Base-by-base conservation (phyloP, 2,797 vertebrate species). In the Enteromius radiatus region DNA sequence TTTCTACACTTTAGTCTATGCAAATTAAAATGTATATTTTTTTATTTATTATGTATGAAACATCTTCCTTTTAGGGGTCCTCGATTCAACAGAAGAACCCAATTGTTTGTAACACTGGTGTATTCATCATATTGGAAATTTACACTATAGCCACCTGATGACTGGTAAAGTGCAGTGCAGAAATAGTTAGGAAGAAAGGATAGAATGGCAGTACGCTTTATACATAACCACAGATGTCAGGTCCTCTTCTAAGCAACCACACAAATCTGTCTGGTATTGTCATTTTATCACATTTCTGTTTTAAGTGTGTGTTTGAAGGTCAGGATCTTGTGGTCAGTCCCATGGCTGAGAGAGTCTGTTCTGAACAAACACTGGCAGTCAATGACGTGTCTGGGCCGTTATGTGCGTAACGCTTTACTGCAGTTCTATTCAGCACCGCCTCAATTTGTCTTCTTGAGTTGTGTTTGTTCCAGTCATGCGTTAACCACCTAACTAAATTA, bases 241-340 rank as follows among this genome's bases (percentile, higher is more conserved):
- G n/a, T 76, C n/a, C 14, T 76, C 73, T 59, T 76, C 73, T 36
- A 38, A 76, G 52, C 52, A 76, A 59, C 73, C 54, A 28, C 8
- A 28, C 54, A 76, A 28, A 76, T 59, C n/a, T 59, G 33, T 76
- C 33, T 76, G 73, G 52, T 76, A 59, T 59, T 76, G 74, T 76
- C 9, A 59, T 76, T 76, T 43, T 43, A 76, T 26, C 54, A 76
- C 54, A 26, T 59, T 43, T 76, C 14, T 76, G 8, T 41, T 76
- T 59, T 56, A 28, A 59, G 54, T 43, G 33, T 61, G 52, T 41
- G 54, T 76, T 59, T 61, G 14, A 78, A 67, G 61, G 45, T 64
- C 63, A 38, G 45, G 19, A 14, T 31, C 23, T 45, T 28, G 31
- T 54, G n/a, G 77, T 54, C 49, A 28, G 64, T 67, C n/a, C n/a